phyloP scores from a whole-genome alignment of 2,113 vertebrate species.

The Neomonachus schauinslandi region DNA sequence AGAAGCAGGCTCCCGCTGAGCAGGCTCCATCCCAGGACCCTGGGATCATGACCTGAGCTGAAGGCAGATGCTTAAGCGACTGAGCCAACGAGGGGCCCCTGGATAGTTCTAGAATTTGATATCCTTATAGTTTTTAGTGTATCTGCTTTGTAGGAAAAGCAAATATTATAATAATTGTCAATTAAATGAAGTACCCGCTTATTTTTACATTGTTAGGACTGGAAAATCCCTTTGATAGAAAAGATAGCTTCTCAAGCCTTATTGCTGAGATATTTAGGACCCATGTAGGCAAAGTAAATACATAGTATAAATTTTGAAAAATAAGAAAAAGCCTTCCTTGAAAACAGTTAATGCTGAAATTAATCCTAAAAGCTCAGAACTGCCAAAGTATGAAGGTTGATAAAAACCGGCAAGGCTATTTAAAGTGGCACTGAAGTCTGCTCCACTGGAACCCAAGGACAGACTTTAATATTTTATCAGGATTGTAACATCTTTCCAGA shows the following conservation, averaged over 20 bases:
- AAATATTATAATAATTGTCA: not conserved
- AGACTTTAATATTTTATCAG: not conserved
- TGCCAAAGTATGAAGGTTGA: not conserved
- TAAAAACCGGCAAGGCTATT: not conserved
- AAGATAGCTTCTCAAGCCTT: not conserved
- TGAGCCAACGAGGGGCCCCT: not conserved
- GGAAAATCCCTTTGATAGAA: not conserved
- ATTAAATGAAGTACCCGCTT: not conserved
- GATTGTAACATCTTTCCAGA: not conserved
- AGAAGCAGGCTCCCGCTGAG: not conserved
- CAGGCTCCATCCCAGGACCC: not conserved
- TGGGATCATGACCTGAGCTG: not conserved
- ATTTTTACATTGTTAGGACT: constrained; percentile 21
- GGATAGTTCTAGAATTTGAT: not conserved
- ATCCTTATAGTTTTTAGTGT: not conserved
- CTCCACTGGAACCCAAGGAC: not conserved
- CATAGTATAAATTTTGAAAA: not conserved
- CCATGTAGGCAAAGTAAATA: not conserved
- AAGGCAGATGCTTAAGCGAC: not conserved
- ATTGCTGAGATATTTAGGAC: not conserved
- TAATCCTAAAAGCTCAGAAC: not conserved
- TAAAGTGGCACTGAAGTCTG: not conserved
- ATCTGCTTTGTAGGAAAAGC: not conserved
- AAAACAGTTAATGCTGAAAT: not conserved
- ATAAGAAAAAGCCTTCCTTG: not conserved